Percentiles rank a stretch among this genome's conserved stretches.
Conservation (phyloP, 2,797 vertebrate genomes). For the Acanthurus leucopareius region DNA sequence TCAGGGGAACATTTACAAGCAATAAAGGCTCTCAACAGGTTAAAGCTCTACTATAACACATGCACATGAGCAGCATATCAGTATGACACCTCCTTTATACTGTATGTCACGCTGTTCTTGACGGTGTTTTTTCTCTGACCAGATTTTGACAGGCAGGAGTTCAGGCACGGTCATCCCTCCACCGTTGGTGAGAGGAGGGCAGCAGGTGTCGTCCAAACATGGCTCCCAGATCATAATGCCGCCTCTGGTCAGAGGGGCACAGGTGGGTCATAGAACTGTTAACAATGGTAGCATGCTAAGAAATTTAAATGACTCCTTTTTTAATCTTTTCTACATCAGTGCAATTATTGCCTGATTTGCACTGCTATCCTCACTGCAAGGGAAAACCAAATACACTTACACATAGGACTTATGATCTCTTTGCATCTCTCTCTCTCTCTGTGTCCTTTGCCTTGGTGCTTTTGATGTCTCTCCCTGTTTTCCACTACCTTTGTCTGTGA, state of each 20-base stretch:
- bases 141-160: conserved; percentile 89
- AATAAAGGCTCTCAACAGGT: conserved; percentile 92
- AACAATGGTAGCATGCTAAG: neutral
- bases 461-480: conserved; percentile 56
- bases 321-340: neutral
- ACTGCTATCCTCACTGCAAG: conserved; percentile 31
- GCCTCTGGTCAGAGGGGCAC: conserved; percentile 93
- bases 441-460: conserved; percentile 66
- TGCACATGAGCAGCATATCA: neutral
- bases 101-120: conserved; percentile 9
- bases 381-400: conserved; percentile 22
- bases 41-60: conserved; percentile 54
- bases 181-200: conserved; percentile 93
- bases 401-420: conserved; percentile 61
- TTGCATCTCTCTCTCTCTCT: conserved; percentile 66
- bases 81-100: neutral
- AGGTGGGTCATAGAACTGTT: conserved; percentile 84
- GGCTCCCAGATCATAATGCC: conserved; percentile 95
- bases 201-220: conserved; percentile 90
- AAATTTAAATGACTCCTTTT: neutral
- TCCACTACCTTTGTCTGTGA: conserved; percentile 51
- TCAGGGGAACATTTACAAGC: conserved; percentile 88
- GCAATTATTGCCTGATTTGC: neutral
- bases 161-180: conserved; percentile 92
- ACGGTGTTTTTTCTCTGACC: conserved; percentile 29